Base-by-base conservation (phyloP, 2,888 invertebrate species). In the Pollenia griseotomentosa region DNA sequence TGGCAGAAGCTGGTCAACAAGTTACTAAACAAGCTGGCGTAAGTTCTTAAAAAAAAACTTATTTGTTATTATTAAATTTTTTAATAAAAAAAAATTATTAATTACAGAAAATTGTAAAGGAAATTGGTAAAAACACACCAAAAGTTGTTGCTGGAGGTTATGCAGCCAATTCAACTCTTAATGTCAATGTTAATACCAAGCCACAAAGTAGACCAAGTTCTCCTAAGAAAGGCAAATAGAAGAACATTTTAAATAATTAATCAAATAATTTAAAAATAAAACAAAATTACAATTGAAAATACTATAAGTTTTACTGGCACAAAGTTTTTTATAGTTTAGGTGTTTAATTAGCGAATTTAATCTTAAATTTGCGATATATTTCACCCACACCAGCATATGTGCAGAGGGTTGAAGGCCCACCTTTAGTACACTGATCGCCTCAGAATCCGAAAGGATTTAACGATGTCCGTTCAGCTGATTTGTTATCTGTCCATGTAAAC, bases 141-240 rank as follows among this genome's bases (percentile, higher is more conserved):
- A 59, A 57, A 19, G 16, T 75, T 11, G 16, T 75, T 8, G 68
- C 66, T 14, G 68, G 8, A 1, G 82, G 68, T 4, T 75, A 75
- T 68, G 68, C 51, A 2, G 14, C 51, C n/a, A 82, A 82, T 44
- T 82, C 81, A 5, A 68, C 74, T 14, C 40, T 74, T 3, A 68
- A 74, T 51, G 66, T 57, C 12, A 57, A 82, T 40, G 46, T 82
- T 8, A 59, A 82, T 74, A 44, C 77, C 11, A 65, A 65, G 16
- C 63, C 61, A 1, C 10, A 7, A 53, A 63, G 65, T 16, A 65
- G 73, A 48, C 51, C 81, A 10, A n/a, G n/a, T 12, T 82, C 81
- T n/a, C 81, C 81, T 5, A 81, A 66, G 40, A 16, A 55, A 9
- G 7, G 9, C 1, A 73, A 57, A 71, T 10, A 48, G 7, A 12